These are phyloP conservation scores for Rhagoletis zephyria DNA, from an alignment of 1,140 invertebrate genomes.

Conservation along the genomic window DNA sequence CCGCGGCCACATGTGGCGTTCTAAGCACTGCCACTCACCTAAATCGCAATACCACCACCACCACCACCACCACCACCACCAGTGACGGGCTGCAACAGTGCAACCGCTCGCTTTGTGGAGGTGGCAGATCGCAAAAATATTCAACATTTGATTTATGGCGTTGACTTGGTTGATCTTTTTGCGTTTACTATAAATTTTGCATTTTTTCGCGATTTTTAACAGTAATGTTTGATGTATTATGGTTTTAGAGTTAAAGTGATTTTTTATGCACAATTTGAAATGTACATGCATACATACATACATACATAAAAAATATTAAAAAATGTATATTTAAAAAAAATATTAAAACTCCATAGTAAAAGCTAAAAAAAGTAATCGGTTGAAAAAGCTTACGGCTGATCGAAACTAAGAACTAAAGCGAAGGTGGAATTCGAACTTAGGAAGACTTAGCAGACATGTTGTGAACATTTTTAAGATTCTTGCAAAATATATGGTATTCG, in stretches of 20 bases:
- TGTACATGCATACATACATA: too few species aligned
- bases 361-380: too few species aligned
- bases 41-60: background rate
- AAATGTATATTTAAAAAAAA: too few species aligned
- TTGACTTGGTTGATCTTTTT: constrained; percentile 51
- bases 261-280: background rate
- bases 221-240: background rate
- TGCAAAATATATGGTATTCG: too few species aligned
- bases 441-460: too few species aligned
- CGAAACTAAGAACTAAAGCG: too few species aligned
- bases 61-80: too few species aligned
- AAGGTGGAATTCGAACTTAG: too few species aligned
- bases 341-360: too few species aligned
- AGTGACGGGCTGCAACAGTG: constrained; percentile 4
- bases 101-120: constrained; percentile 16
- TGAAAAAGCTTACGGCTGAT: too few species aligned
- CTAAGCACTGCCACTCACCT: constrained; percentile 44
- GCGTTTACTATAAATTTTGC: constrained; percentile 47
- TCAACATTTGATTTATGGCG: constrained; percentile 51
- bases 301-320: too few species aligned
- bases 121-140: constrained; percentile 33
- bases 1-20: constrained; percentile 45
- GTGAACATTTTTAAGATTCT: too few species aligned
- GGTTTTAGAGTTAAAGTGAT: background rate
- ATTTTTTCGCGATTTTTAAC: constrained; percentile 15